These are phyloP conservation scores for Drosophila kambysellisi DNA, from an alignment of 2,888 invertebrate species.

Conservation along the genomic window DNA sequence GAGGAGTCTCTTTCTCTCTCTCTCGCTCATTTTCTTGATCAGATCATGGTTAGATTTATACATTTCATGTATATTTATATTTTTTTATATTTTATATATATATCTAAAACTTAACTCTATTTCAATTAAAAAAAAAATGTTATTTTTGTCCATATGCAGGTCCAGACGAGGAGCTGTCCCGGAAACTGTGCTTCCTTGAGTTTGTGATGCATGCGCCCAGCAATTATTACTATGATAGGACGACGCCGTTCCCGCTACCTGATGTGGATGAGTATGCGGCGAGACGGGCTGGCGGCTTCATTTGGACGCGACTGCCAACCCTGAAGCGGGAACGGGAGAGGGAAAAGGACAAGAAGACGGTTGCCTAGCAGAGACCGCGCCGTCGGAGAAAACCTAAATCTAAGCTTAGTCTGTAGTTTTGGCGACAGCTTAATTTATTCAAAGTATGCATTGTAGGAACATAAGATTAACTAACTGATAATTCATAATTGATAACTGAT, in stretches of 20 bases:
- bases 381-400: conserved; percentile 3
- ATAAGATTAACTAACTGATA: conserved; percentile 5
- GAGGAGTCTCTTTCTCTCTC: not conserved
- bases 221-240: conserved; percentile 93
- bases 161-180: conserved; percentile 95
- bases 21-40: not conserved
- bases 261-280: conserved; percentile 84
- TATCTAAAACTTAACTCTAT: no score
- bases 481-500: conserved; percentile 13
- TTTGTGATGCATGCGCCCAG: conserved; percentile 97
- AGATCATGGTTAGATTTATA: not conserved
- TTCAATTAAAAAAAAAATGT: no score
- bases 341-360: conserved; percentile 26
- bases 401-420: conserved; percentile 11
- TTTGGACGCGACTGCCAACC: conserved; percentile 88
- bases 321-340: conserved; percentile 64
- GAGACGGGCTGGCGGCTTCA: conserved; percentile 86
- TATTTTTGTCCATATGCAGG: conserved; percentile 85
- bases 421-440: conserved; percentile 48
- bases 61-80: not conserved
- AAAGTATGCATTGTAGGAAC: conserved; percentile 1
- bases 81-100: not conserved
- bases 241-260: conserved; percentile 90
- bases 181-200: conserved; percentile 94
- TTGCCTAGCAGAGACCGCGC: conserved; percentile 36